A percentile compares a stretch with the other conserved stretches of the same genome.
Conservation (phyloP, 2,888 invertebrate genomes). For the Apoda limacodes region DNA sequence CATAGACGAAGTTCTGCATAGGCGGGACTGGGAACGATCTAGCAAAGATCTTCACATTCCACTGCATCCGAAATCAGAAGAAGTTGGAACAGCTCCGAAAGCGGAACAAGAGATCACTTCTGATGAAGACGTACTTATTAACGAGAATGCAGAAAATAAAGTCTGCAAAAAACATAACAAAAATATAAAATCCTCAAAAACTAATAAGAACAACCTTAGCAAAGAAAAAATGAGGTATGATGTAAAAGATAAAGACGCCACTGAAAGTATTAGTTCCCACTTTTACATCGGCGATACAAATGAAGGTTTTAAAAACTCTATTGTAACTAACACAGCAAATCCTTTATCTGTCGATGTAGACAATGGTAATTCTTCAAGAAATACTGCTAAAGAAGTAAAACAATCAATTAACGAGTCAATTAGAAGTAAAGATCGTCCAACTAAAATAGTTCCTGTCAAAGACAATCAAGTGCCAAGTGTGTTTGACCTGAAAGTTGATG, state of each 20-base stretch:
- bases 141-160: conserved; percentile 15
- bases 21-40: conserved; percentile 58
- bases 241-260: conserved; percentile 45
- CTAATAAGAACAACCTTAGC: conserved; percentile 17
- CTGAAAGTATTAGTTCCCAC: conserved; percentile 25
- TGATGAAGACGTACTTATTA: conserved; percentile 23
- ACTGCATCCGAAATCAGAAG: conserved; percentile 24
- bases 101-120: conserved; percentile 32
- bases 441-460: conserved; percentile 30
- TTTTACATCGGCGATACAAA: too few relatives aligned
- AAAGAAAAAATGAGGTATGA: conserved; percentile 33
- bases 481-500: conserved; percentile 34
- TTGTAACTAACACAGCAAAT: too few relatives aligned
- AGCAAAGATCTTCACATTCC: conserved; percentile 49
- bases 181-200: conserved; percentile 49
- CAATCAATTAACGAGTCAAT: conserved; percentile 51
- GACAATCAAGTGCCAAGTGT: conserved; percentile 34
- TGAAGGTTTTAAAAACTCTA: too few relatives aligned
- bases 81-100: conserved; percentile 22
- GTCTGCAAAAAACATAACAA: conserved; percentile 53
- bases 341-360: too few relatives aligned
- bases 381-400: conserved; percentile 44
- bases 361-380: conserved; percentile 21
- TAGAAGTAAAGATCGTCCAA: conserved; percentile 34
- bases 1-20: conserved; percentile 50